Conservation (phyloP, 1,140 invertebrate genomes). For the Lethocerus indicus region DNA sequence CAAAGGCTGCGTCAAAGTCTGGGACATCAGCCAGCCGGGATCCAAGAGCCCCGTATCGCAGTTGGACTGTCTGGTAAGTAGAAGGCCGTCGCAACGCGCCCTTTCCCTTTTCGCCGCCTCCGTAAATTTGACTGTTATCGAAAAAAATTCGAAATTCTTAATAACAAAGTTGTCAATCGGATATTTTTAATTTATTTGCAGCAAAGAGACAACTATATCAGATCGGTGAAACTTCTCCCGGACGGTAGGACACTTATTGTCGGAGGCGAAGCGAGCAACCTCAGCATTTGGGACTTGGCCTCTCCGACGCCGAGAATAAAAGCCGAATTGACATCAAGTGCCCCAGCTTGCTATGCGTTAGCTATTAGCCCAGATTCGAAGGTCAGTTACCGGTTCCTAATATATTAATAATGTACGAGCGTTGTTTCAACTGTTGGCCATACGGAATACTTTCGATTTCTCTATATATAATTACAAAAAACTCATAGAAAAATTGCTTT, state of each 20-base stretch:
- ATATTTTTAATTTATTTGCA: constrained; percentile 20
- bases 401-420: not conserved
- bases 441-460: not conserved
- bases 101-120: not conserved
- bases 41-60: constrained; percentile 72
- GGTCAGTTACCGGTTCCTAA: constrained; percentile 24
- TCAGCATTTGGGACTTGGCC: constrained; percentile 92
- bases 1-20: constrained; percentile 97
- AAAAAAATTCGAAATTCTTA: not conserved
- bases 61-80: constrained; percentile 74
- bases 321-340: constrained; percentile 83
- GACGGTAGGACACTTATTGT: constrained; percentile 92
- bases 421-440: not conserved
- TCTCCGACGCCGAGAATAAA: constrained; percentile 73
- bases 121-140: not conserved
- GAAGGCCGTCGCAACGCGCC: no score
- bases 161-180: not conserved
- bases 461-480: not conserved
- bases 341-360: constrained; percentile 92
- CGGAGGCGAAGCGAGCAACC: constrained; percentile 87
- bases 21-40: constrained; percentile 71
- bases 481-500: constrained; percentile 7
- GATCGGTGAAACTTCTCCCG: constrained; percentile 90
- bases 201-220: constrained; percentile 93
- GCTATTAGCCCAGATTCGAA: constrained; percentile 94